Evolutionary conservation across 2,888 invertebrate species (phyloP).

Genomic region (Aleiodes alternator): DNA sequence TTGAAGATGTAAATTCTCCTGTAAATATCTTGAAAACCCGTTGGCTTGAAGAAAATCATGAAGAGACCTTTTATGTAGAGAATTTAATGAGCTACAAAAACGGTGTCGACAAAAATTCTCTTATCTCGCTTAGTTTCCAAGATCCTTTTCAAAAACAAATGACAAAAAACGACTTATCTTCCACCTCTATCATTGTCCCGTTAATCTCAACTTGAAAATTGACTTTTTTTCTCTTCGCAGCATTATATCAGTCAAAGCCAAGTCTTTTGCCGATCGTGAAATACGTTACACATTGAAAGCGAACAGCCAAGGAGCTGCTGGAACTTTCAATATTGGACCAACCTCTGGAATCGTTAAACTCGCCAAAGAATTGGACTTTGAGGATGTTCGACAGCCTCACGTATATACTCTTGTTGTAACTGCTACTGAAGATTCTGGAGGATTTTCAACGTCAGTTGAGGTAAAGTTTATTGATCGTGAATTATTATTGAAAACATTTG

Average conservation of each 20-base stretch:
- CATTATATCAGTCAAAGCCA: constrained; percentile 97
- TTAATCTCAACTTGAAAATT: background rate
- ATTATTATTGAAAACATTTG: no score
- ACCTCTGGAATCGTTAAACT: constrained; percentile 96
- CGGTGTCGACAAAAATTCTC: no score
- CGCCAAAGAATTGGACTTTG: constrained; percentile 97
- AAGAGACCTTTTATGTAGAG: background rate
- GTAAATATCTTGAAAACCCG: no score
- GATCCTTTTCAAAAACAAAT: background rate
- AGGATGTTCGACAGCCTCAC: constrained; percentile 95
- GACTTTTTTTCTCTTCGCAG: constrained; percentile 76
- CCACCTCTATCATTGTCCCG: background rate
- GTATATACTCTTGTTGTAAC: constrained; percentile 95
- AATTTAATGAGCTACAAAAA: no score
- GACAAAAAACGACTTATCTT: constrained; percentile 10
- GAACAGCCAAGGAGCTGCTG: constrained; percentile 92
- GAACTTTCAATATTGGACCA: constrained; percentile 96
- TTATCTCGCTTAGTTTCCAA: no score
- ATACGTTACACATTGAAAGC: constrained; percentile 97
- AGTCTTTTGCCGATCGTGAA: constrained; percentile 97
- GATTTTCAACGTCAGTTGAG: constrained; percentile 96
- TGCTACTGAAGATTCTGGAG: constrained; percentile 98
- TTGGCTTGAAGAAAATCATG: no score
- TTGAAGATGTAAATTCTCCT: no score
- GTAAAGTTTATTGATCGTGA: constrained; percentile 65